Evolutionary conservation across 2,113 vertebrate species (phyloP), one percentile per base, ranked within the genome.

Genomic region (Mobula birostris): DNA sequence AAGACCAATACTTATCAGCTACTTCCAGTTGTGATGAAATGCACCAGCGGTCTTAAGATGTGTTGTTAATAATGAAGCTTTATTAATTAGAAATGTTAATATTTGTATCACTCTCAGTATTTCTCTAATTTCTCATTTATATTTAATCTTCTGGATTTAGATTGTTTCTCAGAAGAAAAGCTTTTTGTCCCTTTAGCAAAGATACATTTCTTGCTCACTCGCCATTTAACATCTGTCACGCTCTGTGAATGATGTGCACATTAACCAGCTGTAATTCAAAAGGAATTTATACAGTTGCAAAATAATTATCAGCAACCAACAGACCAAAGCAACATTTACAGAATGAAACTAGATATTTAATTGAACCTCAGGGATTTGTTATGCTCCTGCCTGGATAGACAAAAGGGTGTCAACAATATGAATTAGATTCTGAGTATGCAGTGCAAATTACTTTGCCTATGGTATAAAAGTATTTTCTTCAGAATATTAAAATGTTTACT

Each of bases 211-310:
- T 90, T 7, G n/a, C 61, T 32, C 29, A 19, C 5, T n/a, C 40
- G 63, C 61, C 61, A 90, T 66, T 88, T 68, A 90, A 68, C 61
- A 68, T n/a, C 85, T 66, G 61, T 68, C 61, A 90, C 19, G n/a
- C 63, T 66, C 58, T 29, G 19, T 90, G 61, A 90, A 90, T 90
- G 85, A 90, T 90, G 61, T 68, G 85, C 14, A 90, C 85, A 68
- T 90, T 36, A 90, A 32, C 14, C 85, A 90, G 85, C 61, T 68
- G 29, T 66, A 90, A 66, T 90, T 90, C 85, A 90, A 36, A 90
- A 90, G 61, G 85, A 32, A 32, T 32, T 90, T 32, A 11, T 32
- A 19, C 61, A 32, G 32, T 66, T 90, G 12, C 61, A 61, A 63
- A 90, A 90, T 90, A 66, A 90, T 90, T 68, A 90, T 90, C 61